Evolutionary conservation across 1,140 invertebrate species (phyloP).

Genomic region (Aleiodes sp.): DNA sequence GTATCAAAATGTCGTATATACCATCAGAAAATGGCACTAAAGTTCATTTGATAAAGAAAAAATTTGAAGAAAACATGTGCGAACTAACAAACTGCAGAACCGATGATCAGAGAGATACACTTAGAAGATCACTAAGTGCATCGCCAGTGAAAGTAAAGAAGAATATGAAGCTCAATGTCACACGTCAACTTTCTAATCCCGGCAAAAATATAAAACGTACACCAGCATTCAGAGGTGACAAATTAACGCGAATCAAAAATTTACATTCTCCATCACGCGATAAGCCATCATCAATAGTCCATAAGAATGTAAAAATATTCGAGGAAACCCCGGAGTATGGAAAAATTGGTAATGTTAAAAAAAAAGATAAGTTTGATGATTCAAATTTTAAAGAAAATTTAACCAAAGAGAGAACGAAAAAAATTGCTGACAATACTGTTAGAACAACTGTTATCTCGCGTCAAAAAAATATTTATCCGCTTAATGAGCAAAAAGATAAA

Average conservation of each 20-base stretch:
- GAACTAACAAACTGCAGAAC: not conserved
- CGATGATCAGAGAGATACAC: constrained; percentile 21
- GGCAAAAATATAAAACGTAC: constrained; percentile 69
- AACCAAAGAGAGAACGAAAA: constrained; percentile 35
- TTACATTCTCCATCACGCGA: constrained; percentile 47
- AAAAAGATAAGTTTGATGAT: constrained; percentile 49
- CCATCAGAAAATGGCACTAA: constrained; percentile 33
- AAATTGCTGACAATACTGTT: constrained; percentile 52
- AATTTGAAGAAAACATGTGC: constrained; percentile 32
- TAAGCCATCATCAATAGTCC: constrained; percentile 34
- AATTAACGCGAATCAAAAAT: constrained; percentile 50
- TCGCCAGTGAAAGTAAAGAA: constrained; percentile 38
- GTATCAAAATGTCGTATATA: constrained; percentile 34
- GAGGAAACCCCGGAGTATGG: constrained; percentile 50
- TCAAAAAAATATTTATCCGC: constrained; percentile 40
- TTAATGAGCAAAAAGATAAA: constrained; percentile 42
- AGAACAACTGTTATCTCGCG: constrained; percentile 38
- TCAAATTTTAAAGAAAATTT: constrained; percentile 58
- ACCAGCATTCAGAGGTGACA: constrained; percentile 71
- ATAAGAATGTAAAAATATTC: constrained; percentile 41
- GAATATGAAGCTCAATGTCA: constrained; percentile 42
- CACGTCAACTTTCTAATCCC: constrained; percentile 69
- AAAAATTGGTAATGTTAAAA: constrained; percentile 62
- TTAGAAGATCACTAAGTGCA: constrained; percentile 33
- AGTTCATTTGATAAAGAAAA: constrained; percentile 39